Evolutionary conservation across 2,797 vertebrate genomes (phyloP).

Genomic region (Sebastes matsubarae): DNA sequence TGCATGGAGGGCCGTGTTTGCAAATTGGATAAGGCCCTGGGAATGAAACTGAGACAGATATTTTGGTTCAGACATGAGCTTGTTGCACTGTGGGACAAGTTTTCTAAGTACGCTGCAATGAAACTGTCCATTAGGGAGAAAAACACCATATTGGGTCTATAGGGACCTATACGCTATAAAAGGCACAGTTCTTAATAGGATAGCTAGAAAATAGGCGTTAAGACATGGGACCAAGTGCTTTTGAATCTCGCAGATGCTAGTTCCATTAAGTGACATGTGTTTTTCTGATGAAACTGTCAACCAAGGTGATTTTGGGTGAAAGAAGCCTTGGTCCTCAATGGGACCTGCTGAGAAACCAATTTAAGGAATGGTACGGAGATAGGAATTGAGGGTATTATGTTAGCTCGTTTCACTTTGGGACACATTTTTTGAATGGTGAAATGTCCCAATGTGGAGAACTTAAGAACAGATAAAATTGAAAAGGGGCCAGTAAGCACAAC

Average conservation of each 20-base stretch:
- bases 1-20: slow-evolving; percentile 17
- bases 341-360: slow-evolving; percentile 46
- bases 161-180: not conserved
- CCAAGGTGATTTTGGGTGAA: slow-evolving; percentile 21
- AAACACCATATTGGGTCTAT: not conserved
- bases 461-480: slow-evolving; percentile 1
- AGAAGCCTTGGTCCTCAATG: slow-evolving; percentile 10
- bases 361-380: slow-evolving; percentile 9
- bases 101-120: slow-evolving; percentile 5
- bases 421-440: slow-evolving; percentile 18
- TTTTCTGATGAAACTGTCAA: slow-evolving; percentile 48
- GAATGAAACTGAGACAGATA: slow-evolving; percentile 33
- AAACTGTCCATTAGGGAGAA: slow-evolving; percentile 20
- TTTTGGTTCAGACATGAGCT: slow-evolving; percentile 17
- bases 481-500: not conserved
- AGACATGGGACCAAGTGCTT: slow-evolving; percentile 5
- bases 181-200: not conserved
- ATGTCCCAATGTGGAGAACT: not conserved
- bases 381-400: slow-evolving; percentile 4
- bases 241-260: not conserved
- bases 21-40: slow-evolving; percentile 36
- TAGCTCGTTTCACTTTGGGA: slow-evolving; percentile 5
- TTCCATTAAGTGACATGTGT: slow-evolving; percentile 20
- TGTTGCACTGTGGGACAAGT: slow-evolving; percentile 14
- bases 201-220: not conserved